These are phyloP conservation scores for Simalia tracyae DNA, from an alignment of 2,797 vertebrate species.

Conservation along the genomic window DNA sequence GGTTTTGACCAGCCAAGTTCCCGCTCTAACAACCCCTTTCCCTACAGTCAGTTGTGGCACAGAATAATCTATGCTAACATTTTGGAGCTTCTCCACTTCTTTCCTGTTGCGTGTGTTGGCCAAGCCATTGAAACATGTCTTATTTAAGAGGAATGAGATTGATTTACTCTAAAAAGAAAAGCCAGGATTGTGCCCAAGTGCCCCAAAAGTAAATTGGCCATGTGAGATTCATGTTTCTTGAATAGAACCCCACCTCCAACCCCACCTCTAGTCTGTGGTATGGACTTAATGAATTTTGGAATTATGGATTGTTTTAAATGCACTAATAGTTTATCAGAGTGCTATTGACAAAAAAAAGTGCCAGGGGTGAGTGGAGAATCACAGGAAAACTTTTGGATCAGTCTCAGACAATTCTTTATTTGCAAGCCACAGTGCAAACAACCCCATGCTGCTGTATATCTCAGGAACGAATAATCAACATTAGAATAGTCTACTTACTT, in stretches of 20 bases:
- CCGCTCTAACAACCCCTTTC: background rate
- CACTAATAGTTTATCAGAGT: background rate
- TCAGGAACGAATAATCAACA: conserved; percentile 24
- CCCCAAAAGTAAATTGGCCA: background rate
- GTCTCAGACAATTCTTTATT: background rate
- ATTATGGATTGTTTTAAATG: background rate
- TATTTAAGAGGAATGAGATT: background rate
- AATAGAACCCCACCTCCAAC: background rate
- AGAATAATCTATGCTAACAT: background rate
- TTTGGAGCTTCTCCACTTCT: background rate
- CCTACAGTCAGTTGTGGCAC: background rate
- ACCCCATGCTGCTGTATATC: background rate
- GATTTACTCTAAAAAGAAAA: background rate
- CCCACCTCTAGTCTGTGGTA: background rate
- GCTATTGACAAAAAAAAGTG: background rate
- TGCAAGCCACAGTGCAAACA: background rate
- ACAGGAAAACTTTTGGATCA: background rate
- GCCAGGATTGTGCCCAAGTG: background rate
- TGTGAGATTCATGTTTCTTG: background rate
- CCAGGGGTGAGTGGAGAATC: background rate
- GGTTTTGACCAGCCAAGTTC: background rate
- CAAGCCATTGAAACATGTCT: background rate
- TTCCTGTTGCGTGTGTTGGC: background rate
- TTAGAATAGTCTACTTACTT: conserved; percentile 15
- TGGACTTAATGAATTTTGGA: background rate